A percentile compares a stretch with the other conserved stretches of the same genome.
These are phyloP conservation scores for Ispidina lecontei DNA, from an alignment of 2,797 vertebrate genomes.

Conservation along the genomic window DNA sequence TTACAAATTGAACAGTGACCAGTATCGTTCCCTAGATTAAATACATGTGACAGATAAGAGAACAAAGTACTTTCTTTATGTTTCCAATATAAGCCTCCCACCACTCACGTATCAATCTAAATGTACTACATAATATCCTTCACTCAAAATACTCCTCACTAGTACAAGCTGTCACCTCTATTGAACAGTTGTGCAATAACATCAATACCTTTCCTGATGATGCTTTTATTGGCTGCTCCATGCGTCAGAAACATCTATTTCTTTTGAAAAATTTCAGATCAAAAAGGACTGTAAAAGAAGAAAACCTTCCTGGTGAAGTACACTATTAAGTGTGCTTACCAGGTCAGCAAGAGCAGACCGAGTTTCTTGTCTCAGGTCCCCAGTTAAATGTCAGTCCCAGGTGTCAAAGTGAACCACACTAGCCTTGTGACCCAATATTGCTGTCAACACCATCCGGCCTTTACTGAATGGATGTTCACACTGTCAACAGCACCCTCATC, in stretches of 20 bases:
- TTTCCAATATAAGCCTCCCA: constrained; percentile 55
- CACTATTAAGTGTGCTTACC: neutral
- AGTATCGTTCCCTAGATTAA: constrained; percentile 69
- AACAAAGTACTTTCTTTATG: constrained; percentile 66
- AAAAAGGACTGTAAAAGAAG: constrained; percentile 27
- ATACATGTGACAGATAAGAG: constrained; percentile 71
- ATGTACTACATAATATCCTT: constrained; percentile 63
- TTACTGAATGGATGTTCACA: neutral
- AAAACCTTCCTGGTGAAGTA: constrained; percentile 5
- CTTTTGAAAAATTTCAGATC: constrained; percentile 22
- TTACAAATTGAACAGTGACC: constrained; percentile 63
- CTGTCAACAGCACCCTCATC: neutral
- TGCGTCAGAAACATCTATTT: constrained; percentile 63
- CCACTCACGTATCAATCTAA: constrained; percentile 62
- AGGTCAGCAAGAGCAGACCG: neutral
- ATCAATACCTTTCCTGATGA: constrained; percentile 73
- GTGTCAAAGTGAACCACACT: neutral
- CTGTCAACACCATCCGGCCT: neutral
- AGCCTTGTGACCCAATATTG: neutral
- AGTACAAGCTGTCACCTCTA: constrained; percentile 39
- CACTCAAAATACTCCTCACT: constrained; percentile 53
- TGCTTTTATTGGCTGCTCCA: constrained; percentile 68
- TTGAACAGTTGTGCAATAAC: constrained; percentile 44
- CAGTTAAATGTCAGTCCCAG: neutral
- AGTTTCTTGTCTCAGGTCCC: neutral